A percentile compares a stretch with the other conserved stretches of the same genome.
phyloP scores from a whole-genome alignment of 2,888 invertebrate species.

The Scelioninae gen. 2 region DNA sequence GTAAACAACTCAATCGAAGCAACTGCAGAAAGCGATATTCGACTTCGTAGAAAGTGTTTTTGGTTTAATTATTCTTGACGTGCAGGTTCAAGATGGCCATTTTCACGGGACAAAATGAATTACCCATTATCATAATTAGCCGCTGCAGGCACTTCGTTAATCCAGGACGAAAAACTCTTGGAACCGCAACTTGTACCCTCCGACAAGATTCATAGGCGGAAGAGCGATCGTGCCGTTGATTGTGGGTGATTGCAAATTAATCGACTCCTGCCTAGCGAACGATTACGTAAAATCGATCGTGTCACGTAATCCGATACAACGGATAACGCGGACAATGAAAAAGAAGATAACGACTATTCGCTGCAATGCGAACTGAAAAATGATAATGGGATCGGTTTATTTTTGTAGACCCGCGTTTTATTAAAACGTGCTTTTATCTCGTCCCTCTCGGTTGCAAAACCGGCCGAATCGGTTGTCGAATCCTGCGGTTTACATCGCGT shows the following conservation, averaged over 20 bases:
- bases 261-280: constrained; percentile 38
- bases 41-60: constrained; percentile 31
- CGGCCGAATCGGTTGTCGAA: constrained; percentile 34
- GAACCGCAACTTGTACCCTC: constrained; percentile 14
- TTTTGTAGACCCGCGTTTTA: constrained; percentile 7
- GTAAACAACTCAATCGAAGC: no score
- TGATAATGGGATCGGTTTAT: constrained; percentile 25
- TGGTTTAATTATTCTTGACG: constrained; percentile 39
- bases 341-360: constrained; percentile 31
- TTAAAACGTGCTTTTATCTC: constrained; percentile 6
- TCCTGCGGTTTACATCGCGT: constrained; percentile 43
- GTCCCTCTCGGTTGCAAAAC: background rate
- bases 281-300: constrained; percentile 45
- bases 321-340: constrained; percentile 34
- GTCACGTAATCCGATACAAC: constrained; percentile 49
- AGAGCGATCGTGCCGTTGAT: constrained; percentile 55
- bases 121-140: constrained; percentile 54
- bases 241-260: constrained; percentile 57
- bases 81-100: constrained; percentile 22
- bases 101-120: constrained; percentile 47
- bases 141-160: constrained; percentile 54
- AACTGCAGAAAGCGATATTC: no score
- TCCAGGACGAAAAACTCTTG: constrained; percentile 32
- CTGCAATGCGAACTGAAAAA: constrained; percentile 24
- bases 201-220: constrained; percentile 57